phyloP scores from a whole-genome alignment of 2,113 vertebrate genomes.

The Equus quagga region DNA sequence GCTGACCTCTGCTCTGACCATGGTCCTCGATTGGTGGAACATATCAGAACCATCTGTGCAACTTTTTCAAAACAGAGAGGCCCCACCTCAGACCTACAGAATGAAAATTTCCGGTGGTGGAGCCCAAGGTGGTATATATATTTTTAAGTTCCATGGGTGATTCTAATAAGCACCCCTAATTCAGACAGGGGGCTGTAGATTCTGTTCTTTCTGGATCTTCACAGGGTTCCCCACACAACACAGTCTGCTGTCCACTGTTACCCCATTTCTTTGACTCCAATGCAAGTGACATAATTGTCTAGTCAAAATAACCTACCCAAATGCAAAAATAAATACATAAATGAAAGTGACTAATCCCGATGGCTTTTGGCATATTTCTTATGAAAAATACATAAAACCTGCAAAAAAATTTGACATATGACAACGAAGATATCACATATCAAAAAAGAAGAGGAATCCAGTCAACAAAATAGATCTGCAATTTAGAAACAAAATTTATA shows the following conservation, averaged over 20 bases:
- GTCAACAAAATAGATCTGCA: not conserved
- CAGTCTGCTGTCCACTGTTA: not conserved
- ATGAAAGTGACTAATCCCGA: not conserved
- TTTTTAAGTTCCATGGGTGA: not conserved
- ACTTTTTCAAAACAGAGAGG: not conserved
- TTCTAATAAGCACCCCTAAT: not conserved
- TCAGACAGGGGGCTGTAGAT: not conserved
- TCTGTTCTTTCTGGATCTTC: not conserved
- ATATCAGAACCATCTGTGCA: not conserved
- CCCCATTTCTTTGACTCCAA: not conserved
- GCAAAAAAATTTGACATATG: not conserved
- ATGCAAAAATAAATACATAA: constrained; percentile 12
- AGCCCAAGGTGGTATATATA: not conserved
- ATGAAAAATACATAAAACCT: not conserved
- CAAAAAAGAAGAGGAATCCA: constrained; percentile 43
- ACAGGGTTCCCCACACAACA: not conserved
- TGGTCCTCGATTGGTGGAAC: not conserved
- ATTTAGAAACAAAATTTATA: constrained; percentile 49
- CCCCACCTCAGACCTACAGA: not conserved
- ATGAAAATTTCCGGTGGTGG: not conserved
- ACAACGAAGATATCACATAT: constrained; percentile 51
- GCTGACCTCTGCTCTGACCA: not conserved
- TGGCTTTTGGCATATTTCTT: not conserved
- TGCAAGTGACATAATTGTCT: not conserved
- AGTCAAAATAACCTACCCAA: not conserved